These are phyloP conservation scores for Kuschelorhynchus macadamiae DNA, from an alignment of 2,888 invertebrate species.

Conservation along the genomic window DNA sequence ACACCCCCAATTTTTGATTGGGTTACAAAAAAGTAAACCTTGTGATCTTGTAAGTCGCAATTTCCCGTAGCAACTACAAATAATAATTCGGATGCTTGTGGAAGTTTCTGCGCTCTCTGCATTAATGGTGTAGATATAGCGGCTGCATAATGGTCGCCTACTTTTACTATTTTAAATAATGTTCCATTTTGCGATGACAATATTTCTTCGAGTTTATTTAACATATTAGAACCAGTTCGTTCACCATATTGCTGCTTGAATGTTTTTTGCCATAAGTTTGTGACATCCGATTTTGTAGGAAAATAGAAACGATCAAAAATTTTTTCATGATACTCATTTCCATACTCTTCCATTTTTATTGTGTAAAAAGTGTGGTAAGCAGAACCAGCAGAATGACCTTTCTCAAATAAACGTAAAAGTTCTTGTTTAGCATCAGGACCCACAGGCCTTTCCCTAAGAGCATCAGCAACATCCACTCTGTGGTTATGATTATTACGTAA, in stretches of 20 bases:
- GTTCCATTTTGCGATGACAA: conserved; percentile 6
- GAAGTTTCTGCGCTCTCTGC: conserved; percentile 27
- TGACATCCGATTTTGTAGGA: conserved; percentile 19
- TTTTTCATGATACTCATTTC: conserved; percentile 7
- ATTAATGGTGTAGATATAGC: conserved; percentile 42
- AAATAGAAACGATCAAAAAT: conserved; percentile 10
- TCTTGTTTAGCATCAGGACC: background rate
- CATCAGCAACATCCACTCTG: background rate
- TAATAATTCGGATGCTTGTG: background rate
- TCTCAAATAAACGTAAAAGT: background rate
- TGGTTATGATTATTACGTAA: conserved; percentile 2
- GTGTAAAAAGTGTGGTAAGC: conserved; percentile 3
- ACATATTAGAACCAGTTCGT: conserved; percentile 12
- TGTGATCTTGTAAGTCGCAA: conserved; percentile 37
- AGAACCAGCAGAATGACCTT: background rate
- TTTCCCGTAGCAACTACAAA: conserved; percentile 24
- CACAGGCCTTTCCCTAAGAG: background rate
- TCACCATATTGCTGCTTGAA: conserved; percentile 12
- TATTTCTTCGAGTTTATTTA: conserved; percentile 14
- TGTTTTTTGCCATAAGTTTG: conserved; percentile 17
- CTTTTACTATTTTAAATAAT: conserved; percentile 16
- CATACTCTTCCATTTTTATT: conserved; percentile 7
- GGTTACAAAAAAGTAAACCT: conserved; percentile 37
- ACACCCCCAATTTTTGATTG: conserved; percentile 32
- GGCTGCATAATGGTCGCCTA: conserved; percentile 22